Percentiles rank a stretch among this genome's conserved stretches.
These are phyloP conservation scores for Sialis lutaria DNA, from an alignment of 2,888 invertebrate species.

Conservation along the genomic window DNA sequence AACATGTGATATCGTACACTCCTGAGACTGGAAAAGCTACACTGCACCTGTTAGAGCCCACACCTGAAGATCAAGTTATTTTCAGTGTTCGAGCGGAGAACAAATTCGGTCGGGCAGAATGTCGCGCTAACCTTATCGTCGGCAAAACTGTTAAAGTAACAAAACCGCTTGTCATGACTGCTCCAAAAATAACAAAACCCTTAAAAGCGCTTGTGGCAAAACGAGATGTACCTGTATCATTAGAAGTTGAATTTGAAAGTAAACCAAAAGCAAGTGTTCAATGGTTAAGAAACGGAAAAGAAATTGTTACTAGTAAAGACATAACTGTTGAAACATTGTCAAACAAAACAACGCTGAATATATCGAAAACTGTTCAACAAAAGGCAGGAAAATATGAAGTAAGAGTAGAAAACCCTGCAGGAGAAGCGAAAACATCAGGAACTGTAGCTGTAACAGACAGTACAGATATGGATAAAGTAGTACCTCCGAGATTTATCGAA, in stretches of 20 bases:
- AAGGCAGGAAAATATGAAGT: conserved; percentile 82
- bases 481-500: conserved; percentile 56
- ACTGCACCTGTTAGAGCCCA: conserved; percentile 43
- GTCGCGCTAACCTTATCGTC: conserved; percentile 52
- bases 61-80: conserved; percentile 45
- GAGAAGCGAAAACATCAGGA: conserved; percentile 64
- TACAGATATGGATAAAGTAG: conserved; percentile 35
- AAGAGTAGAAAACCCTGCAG: conserved; percentile 55
- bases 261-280: conserved; percentile 52
- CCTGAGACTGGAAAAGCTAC: conserved; percentile 43
- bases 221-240: conserved; percentile 46
- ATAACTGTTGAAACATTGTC: conserved; percentile 39
- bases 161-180: conserved; percentile 34
- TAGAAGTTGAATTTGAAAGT: conserved; percentile 57
- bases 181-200: conserved; percentile 62
- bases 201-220: conserved; percentile 56
- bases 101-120: conserved; percentile 53
- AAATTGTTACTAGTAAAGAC: conserved; percentile 45
- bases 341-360: conserved; percentile 42
- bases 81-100: conserved; percentile 57
- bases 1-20: conserved; percentile 36
- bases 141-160: conserved; percentile 28
- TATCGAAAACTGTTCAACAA: conserved; percentile 50
- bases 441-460: conserved; percentile 58
- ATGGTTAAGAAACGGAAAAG: conserved; percentile 74